Evolutionary conservation across 2,797 vertebrate species (phyloP), one percentile per base, ranked within the genome.

Genomic region (Microhierax caerulescens): DNA sequence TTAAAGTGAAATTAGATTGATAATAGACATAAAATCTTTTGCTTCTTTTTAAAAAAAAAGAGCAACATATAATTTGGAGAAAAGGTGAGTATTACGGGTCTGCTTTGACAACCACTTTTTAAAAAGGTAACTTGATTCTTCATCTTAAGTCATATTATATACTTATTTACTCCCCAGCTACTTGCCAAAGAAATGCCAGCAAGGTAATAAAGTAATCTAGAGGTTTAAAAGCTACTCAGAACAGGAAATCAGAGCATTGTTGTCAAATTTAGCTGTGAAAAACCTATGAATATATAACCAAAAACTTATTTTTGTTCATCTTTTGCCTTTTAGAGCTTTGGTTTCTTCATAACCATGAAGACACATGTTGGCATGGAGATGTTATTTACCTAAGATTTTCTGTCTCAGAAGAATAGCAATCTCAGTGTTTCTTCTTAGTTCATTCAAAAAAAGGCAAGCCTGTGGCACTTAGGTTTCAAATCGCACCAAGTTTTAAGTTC

Each of bases 251-350:
- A 59, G 32, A 73, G 41, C 5, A 61, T 2, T 54, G 61, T 50
- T 84, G 14, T 30, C 32, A 76, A 75, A 81, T 54, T 60, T 48
- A 70, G 8, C 32, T 65, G 50, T 20, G 12, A 81, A 60, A 74
- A 64, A 0, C 0, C 2, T 6, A 37, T 41, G 5, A 41, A 57
- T 18, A 13, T 24, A 10, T 11, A 43, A 77, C 7, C 1, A 63
- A 86, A 90, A 67, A 0, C 0, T 5, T 59, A 30, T 18, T 43
- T 69, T 59, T 50, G 0, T 32, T 75, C 14, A 36, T 23, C 6
- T 61, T 47, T 39, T 25, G 6, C 5, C 25, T 78, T 75, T 86
- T 72, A 72, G 28, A 48, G 5, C 7, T 57, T 72, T 56, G 32
- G 27, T 84, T 94, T 88, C 32, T 78, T 89, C 6, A 27, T 48